phyloP scores from a whole-genome alignment of 2,888 invertebrate genomes.

The Ochropleura leucogaster region DNA sequence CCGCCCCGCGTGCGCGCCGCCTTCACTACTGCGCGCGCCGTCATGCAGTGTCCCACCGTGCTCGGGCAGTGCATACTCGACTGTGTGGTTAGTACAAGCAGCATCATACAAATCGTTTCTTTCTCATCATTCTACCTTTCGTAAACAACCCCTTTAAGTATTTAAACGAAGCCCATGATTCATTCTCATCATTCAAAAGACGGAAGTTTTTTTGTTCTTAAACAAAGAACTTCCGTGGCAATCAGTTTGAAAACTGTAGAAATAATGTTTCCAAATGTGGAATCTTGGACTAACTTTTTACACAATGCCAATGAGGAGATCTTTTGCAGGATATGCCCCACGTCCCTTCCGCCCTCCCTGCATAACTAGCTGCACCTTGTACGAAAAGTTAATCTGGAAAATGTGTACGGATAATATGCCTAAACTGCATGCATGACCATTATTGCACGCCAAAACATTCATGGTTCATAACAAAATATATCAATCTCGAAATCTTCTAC shows the following conservation, averaged over 20 bases:
- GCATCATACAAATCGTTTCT: background rate
- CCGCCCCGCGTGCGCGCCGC: conserved; percentile 94
- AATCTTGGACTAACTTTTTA: background rate
- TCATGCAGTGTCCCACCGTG: conserved; percentile 96
- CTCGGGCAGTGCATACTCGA: conserved; percentile 97
- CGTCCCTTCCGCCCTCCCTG: no score
- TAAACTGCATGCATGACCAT: background rate
- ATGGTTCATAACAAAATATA: background rate
- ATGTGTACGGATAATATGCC: background rate
- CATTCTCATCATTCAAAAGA: no score
- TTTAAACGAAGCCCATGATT: background rate
- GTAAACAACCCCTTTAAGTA: background rate
- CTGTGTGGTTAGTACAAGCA: conserved; percentile 85
- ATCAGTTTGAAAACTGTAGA: background rate
- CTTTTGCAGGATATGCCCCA: no score
- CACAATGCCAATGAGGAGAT: no score
- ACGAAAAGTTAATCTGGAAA: background rate
- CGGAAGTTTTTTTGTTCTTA: no score
- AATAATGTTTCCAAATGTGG: background rate
- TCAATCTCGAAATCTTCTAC: background rate
- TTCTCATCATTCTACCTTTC: background rate
- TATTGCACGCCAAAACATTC: background rate
- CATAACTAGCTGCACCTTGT: background rate
- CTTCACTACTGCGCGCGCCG: conserved; percentile 95
- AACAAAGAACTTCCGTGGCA: no score